These are phyloP conservation scores for Trypoxylon attenuatum DNA, from an alignment of 2,888 invertebrate species.

Conservation along the genomic window DNA sequence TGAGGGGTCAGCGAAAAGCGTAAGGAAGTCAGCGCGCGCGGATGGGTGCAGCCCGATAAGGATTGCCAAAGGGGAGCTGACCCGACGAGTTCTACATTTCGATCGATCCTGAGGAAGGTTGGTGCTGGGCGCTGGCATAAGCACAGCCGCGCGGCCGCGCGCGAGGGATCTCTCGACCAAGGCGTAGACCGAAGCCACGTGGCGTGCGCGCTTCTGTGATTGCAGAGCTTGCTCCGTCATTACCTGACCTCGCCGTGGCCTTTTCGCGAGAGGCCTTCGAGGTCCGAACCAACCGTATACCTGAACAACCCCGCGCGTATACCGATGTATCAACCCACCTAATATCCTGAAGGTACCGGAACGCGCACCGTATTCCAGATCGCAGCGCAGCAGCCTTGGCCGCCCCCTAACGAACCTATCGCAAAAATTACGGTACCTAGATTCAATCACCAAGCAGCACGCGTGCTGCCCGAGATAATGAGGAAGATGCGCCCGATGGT, in stretches of 20 bases:
- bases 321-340: constrained; percentile 17
- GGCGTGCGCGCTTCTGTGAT: constrained; percentile 72
- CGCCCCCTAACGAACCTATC: neutral
- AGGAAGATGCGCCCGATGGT: no score
- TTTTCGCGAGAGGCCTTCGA: constrained; percentile 65
- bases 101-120: constrained; percentile 17
- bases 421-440: neutral
- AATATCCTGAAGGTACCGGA: constrained; percentile 34
- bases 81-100: constrained; percentile 10
- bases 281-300: constrained; percentile 33
- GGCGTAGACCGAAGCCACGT: constrained; percentile 65
- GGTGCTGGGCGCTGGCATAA: neutral
- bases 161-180: constrained; percentile 42
- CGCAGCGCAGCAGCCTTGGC: constrained; percentile 4
- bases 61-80: neutral
- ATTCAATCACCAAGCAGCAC: no score
- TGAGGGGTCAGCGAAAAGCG: neutral
- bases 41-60: neutral
- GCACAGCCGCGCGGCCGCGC: constrained; percentile 25
- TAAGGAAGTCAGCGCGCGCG: neutral
- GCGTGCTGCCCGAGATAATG: no score
- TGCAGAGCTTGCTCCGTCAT: constrained; percentile 71
- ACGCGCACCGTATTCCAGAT: constrained; percentile 50
- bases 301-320: constrained; percentile 1
- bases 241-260: constrained; percentile 69